Evolutionary conservation across 30 jellyfish, hydroid and myxozoan species (phyloP).

Genomic region (Hydractinia echinata): DNA sequence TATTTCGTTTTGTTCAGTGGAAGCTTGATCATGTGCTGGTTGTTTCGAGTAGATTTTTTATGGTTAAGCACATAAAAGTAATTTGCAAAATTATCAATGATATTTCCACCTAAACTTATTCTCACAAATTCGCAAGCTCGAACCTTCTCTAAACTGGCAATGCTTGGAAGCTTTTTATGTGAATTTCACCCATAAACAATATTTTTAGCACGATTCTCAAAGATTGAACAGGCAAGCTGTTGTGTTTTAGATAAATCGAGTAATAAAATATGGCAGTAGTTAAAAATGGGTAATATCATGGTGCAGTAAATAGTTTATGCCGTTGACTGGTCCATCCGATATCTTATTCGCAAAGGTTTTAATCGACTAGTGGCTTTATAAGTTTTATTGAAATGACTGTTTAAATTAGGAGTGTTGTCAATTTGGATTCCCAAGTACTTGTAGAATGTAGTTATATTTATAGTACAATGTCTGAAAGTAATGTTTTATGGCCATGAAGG

Average conservation of each 20-base stretch:
- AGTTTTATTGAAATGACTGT: not conserved
- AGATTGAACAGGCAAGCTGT: not conserved
- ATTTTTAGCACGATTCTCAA: not conserved
- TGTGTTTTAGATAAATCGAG: not conserved
- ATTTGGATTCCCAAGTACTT: slow-evolving; percentile 3
- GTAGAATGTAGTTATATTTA: not conserved
- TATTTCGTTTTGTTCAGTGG: not conserved
- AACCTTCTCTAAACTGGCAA: not conserved
- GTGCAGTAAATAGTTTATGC: not conserved
- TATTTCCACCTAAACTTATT: not conserved
- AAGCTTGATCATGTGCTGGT: not conserved
- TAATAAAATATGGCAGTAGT: not conserved
- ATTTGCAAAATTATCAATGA: not conserved
- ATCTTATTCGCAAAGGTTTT: not conserved
- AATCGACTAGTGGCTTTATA: slow-evolving; percentile 1
- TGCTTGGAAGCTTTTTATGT: not conserved
- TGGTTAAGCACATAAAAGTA: not conserved
- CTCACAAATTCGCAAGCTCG: slow-evolving; percentile 6
- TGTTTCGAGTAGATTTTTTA: not conserved
- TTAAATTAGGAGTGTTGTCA: not conserved
- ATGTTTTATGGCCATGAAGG: no score
- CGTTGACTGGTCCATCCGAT: not conserved
- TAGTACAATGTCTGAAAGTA: not conserved
- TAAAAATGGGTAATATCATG: not conserved
- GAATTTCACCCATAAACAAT: slow-evolving; percentile 5